Evolutionary conservation across 2,888 invertebrate genomes (phyloP).

Genomic region (Ophion ventricosus): DNA sequence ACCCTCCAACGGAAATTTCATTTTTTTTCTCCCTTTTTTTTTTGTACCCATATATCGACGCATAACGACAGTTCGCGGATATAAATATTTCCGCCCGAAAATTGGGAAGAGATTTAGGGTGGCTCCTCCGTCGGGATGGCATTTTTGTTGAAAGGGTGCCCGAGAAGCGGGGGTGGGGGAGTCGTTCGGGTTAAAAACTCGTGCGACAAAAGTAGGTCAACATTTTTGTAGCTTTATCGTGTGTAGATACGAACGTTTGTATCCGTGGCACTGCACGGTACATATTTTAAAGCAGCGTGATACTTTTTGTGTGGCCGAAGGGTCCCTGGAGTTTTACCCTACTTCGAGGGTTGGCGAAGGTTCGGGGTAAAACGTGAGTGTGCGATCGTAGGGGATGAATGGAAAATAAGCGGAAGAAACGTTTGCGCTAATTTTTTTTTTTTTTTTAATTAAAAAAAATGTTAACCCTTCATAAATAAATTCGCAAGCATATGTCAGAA

Average conservation of each 20-base stretch:
- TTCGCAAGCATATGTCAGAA: no score
- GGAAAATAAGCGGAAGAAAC: not conserved
- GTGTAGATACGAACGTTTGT: conserved; percentile 1
- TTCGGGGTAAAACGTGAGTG: conserved; percentile 14
- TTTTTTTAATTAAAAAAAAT: no score
- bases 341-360: conserved; percentile 21
- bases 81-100: conserved; percentile 62
- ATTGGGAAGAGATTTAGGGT: conserved; percentile 59
- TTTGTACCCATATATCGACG: conserved; percentile 37
- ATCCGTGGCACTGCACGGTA: conserved; percentile 28
- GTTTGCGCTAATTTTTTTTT: not conserved
- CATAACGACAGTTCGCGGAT: conserved; percentile 56
- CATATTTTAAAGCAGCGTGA: conserved; percentile 37
- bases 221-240: conserved; percentile 53
- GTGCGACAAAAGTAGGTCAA: conserved; percentile 57
- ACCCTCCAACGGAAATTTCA: conserved; percentile 25
- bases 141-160: conserved; percentile 32
- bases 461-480: no score
- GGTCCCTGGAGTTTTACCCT: conserved; percentile 11
- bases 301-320: conserved; percentile 17
- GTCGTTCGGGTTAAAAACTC: conserved; percentile 45
- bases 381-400: not conserved
- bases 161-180: not conserved
- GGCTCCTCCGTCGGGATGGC: conserved; percentile 34
- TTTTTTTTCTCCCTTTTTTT: conserved; percentile 24